Base-by-base conservation (phyloP, 2,797 vertebrate genomes). In the Myotis findleyi region DNA sequence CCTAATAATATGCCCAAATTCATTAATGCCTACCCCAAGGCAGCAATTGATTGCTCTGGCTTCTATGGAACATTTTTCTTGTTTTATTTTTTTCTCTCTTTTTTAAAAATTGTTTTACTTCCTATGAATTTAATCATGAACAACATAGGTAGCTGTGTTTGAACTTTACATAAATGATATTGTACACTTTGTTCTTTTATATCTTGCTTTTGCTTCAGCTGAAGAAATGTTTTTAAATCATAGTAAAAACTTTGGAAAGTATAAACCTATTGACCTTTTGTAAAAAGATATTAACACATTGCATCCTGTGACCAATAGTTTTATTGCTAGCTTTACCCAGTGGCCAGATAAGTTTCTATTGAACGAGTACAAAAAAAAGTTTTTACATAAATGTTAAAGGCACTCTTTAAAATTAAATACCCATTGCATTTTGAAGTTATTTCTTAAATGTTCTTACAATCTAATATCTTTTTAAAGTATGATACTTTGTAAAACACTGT, bases 51-150 rank as follows among this genome's bases (percentile, higher is more conserved):
- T 57, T 87, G 14, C 18, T 12, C 49, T 81, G 62, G 68, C 27
- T 93, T 88, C 6, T 41, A 2, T 84, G 21, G 14, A 84, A 81
- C 44, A 53, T 36, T 71, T 83, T 82, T 73, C 33, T 73, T 6
- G 0, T 5, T 59, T 82, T 66, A 18, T 18, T 33, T 75, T 44
- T 16, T 64, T 33, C n/a, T n/a, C 23, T 77, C 18, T 69, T 69
- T 73, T 89, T 91, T 49, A 79, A 96, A 96, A 93, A 55, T 79
- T 44, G 6, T 73, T 84, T 92, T 95, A 73, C 44, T 73, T 20
- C 7, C 36, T 68, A 4, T 92, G 55, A 89, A 38, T 92, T 17
- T 57, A 77, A 83, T 20, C 27, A 38, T 88, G 44, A 85, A 33
- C 8, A 82, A 55, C 47, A 64, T 44, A 89, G 53, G 12, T 68